Percentiles rank a stretch among this genome's conserved stretches.
Conservation (phyloP, 1,140 invertebrate species). For the Drosophila bipectinata region DNA sequence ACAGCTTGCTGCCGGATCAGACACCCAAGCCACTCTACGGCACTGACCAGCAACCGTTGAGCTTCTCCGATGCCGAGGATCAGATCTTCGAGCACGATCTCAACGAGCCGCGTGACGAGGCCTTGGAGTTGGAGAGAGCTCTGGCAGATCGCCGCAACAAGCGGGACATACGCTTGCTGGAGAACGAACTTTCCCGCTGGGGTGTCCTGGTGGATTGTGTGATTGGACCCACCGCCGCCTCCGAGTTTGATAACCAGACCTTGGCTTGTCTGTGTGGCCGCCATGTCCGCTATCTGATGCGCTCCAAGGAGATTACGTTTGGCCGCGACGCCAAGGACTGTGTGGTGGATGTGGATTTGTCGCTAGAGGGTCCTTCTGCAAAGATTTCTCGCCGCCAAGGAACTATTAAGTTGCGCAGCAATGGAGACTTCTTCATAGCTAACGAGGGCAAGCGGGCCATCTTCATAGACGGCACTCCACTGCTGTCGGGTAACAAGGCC, state of each 20-base stretch:
- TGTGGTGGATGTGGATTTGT: slow-evolving; percentile 96
- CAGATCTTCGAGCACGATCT: slow-evolving; percentile 93
- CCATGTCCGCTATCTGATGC: slow-evolving; percentile 96
- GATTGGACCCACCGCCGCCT: slow-evolving; percentile 90
- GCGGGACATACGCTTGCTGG: slow-evolving; percentile 93
- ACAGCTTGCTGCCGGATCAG: slow-evolving; percentile 96
- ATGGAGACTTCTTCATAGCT: slow-evolving; percentile 96
- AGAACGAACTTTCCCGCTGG: slow-evolving; percentile 95
- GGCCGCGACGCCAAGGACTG: slow-evolving; percentile 95
- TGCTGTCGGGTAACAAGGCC: slow-evolving; percentile 93
- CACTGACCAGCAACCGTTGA: slow-evolving; percentile 89
- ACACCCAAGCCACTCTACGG: slow-evolving; percentile 86
- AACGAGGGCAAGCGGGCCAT: slow-evolving; percentile 98
- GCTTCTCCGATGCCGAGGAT: slow-evolving; percentile 97
- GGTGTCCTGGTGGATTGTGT: slow-evolving; percentile 97
- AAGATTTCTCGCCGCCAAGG: slow-evolving; percentile 95
- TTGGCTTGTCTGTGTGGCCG: slow-evolving; percentile 96
- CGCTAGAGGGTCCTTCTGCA: slow-evolving; percentile 94
- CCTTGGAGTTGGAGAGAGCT: slow-evolving; percentile 87
- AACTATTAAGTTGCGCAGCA: slow-evolving; percentile 94
- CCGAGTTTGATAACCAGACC: slow-evolving; percentile 95
- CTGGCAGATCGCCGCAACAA: slow-evolving; percentile 87
- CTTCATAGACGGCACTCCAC: slow-evolving; percentile 95
- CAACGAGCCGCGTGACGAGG: slow-evolving; percentile 91
- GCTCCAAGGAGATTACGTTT: slow-evolving; percentile 97